Percentiles rank a stretch among this genome's conserved stretches.
Conservation (phyloP, 2,113 vertebrate species). For the Alligator sinensis region DNA sequence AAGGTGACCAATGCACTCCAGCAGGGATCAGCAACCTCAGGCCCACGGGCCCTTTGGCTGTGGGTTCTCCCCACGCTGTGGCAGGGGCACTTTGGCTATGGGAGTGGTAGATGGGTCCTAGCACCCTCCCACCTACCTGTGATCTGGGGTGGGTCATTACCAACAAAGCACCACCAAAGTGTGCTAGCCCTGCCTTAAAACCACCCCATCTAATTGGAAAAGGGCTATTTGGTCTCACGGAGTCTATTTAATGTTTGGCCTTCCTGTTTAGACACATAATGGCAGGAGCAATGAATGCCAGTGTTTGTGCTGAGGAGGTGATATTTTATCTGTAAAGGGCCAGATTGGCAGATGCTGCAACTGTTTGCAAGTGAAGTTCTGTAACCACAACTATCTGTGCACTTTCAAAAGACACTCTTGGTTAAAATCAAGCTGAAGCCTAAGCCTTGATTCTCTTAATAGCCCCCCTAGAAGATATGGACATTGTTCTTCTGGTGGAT, state of each 20-base stretch:
- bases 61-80: no score
- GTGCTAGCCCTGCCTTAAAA: neutral
- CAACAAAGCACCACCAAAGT: no score
- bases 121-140: no score
- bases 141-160: no score
- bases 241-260: neutral
- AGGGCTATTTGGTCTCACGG: neutral
- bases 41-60: no score
- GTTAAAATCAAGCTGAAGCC: constrained; percentile 43
- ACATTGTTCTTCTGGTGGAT: constrained; percentile 60
- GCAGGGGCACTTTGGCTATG: no score
- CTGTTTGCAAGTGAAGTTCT: constrained; percentile 14
- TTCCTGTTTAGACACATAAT: neutral
- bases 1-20: neutral
- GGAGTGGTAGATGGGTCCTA: no score
- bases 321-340: constrained; percentile 40
- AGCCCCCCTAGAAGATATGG: constrained; percentile 37
- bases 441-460: neutral
- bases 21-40: neutral
- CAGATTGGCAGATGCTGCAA: constrained; percentile 9
- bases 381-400: neutral
- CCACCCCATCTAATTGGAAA: neutral
- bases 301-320: neutral
- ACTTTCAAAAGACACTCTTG: constrained; percentile 35
- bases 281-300: neutral